Conservation (phyloP, 2,113 vertebrate genomes). For the Hydropotes inermis region DNA sequence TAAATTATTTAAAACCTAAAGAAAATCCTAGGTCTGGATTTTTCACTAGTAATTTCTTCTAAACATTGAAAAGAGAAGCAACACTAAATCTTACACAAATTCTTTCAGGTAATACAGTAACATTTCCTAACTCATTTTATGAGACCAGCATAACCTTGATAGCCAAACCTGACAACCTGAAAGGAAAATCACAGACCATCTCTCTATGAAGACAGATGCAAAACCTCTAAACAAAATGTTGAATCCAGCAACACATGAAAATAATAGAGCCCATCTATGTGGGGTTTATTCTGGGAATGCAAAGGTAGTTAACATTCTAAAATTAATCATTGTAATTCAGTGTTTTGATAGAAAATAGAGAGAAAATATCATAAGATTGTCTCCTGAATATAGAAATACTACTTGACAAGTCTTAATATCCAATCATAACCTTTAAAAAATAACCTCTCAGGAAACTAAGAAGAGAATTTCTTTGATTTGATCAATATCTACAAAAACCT, state of each 20-base stretch:
- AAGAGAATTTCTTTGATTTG: neutral
- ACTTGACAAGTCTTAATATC: neutral
- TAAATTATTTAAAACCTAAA: neutral
- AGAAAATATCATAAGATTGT: neutral
- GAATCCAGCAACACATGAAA: neutral
- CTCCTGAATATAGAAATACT: neutral
- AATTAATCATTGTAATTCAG: neutral
- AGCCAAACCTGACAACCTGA: neutral
- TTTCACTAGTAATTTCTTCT: neutral
- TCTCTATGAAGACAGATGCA: neutral
- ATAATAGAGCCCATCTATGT: neutral
- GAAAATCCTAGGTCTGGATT: neutral
- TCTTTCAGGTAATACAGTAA: neutral
- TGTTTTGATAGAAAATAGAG: neutral
- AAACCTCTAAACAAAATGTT: neutral
- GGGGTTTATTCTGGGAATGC: neutral
- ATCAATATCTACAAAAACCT: neutral
- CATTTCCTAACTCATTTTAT: neutral
- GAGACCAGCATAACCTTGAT: neutral
- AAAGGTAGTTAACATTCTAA: neutral
- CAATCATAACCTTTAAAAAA: neutral
- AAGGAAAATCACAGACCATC: neutral
- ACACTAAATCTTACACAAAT: neutral
- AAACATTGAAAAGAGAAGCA: slow-evolving; percentile 10
- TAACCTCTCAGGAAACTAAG: neutral